phyloP scores from a whole-genome alignment of 2,797 vertebrate species.

The Lagocephalus sceleratus region DNA sequence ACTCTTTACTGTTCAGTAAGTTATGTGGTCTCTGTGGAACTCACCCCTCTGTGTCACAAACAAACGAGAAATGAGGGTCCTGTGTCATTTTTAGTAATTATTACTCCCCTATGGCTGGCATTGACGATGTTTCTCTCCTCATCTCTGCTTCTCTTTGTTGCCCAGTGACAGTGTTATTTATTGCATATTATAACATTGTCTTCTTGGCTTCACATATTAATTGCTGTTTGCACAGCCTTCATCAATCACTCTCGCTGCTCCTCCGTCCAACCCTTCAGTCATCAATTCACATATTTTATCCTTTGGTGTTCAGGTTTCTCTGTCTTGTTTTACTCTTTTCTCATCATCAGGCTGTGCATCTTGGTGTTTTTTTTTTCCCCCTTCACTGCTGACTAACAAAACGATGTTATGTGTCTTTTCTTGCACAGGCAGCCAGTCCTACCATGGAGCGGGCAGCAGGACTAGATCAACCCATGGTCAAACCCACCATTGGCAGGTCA shows the following conservation, averaged over 20 bases:
- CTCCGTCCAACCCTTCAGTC: slow-evolving; percentile 27
- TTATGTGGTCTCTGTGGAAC: slow-evolving; percentile 33
- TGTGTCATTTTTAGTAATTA: slow-evolving; percentile 31
- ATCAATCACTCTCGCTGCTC: slow-evolving; percentile 43
- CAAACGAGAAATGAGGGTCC: slow-evolving; percentile 3
- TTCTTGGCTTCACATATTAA: slow-evolving; percentile 42
- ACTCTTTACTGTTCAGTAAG: slow-evolving; percentile 16
- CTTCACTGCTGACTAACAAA: slow-evolving; percentile 15
- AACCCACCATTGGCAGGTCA: slow-evolving; percentile 55
- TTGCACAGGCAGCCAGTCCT: slow-evolving; percentile 46
- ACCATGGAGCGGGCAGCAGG: slow-evolving; percentile 43
- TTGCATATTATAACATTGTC: slow-evolving; percentile 40
- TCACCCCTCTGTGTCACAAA: slow-evolving; percentile 21
- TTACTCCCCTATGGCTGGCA: slow-evolving; percentile 34
- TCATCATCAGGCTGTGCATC: not conserved
- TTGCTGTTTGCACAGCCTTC: slow-evolving; percentile 42
- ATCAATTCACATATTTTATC: slow-evolving; percentile 14
- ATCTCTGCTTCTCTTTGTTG: slow-evolving; percentile 10
- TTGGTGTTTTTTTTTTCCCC: slow-evolving; percentile 7
- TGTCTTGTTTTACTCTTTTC: not conserved
- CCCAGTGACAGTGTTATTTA: slow-evolving; percentile 41
- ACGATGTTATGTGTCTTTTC: slow-evolving; percentile 31
- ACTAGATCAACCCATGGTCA: slow-evolving; percentile 46
- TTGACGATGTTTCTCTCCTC: slow-evolving; percentile 10
- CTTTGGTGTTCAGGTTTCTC: not conserved